Base-by-base conservation (phyloP, 2,797 vertebrate species). In the Buphagus erythrorhynchus region DNA sequence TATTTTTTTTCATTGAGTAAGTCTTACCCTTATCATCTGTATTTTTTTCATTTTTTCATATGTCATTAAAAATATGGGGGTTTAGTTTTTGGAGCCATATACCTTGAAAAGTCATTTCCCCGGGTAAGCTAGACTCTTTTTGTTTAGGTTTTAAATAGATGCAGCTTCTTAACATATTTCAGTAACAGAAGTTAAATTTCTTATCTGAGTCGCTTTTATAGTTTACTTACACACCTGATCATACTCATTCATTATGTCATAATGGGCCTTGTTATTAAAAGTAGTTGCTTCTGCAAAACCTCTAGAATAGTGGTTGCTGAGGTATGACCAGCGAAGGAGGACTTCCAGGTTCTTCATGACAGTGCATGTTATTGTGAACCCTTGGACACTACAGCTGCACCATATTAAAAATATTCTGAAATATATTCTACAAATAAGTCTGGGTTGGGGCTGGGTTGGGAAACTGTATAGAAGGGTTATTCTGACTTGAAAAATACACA, bases 331-430 rank as follows among this genome's bases (percentile, higher is more conserved):
- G 93, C 86, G 22, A 95, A 96, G 95, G 86, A 97, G 54, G 84
- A 80, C 73, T 96, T 93, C 89, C 67, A 96, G 81, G 95, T 96
- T 97, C 90, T 96, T 94, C 9, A 0, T 91, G 89, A 96, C 90
- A 97, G 89, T 97, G 95, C 95, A 91, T 97, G 96, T 97, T 97
- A 96, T 98, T 96, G 95, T 98, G 97, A 98, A 96, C 95, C 97
- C 94, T 98, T 96, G 97, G 98, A 98, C 98, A 98, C 98, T 98
- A 97, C 89, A 96, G 90, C 86, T 94, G 86, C 96, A 97, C 96
- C 96, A 96, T 93, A 96, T 94, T 86, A 62, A 89, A 96, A 91
- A 88, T 96, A 93, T 67, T 89, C 95, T 94, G 94, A 95, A 95
- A 75, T 95, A 90, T 93, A 93, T 88, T 95, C 78, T 81, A 69